Evolutionary conservation across 2,113 vertebrate genomes (phyloP).

Genomic region (Xenopus laevis): DNA sequence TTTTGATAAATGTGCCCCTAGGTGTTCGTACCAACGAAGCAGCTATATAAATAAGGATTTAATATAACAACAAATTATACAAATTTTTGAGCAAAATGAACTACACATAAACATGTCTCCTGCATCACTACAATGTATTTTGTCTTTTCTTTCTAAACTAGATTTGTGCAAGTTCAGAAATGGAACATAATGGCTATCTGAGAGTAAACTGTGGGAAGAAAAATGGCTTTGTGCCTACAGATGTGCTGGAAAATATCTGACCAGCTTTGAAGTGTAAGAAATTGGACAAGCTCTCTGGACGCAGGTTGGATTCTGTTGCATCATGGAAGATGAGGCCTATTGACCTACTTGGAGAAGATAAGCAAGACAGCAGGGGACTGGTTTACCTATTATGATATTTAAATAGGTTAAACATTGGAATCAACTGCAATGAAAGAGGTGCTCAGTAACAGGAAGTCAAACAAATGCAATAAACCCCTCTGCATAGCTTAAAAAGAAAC

Average conservation of each 20-base stretch:
- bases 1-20: too few relatives aligned
- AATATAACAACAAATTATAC: too few relatives aligned
- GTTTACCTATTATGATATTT: constrained; percentile 44
- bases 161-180: constrained; percentile 88
- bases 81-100: too few relatives aligned
- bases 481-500: constrained; percentile 17
- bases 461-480: constrained; percentile 14
- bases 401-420: constrained; percentile 1
- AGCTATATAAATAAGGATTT: too few relatives aligned
- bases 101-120: too few relatives aligned
- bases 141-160: constrained; percentile 54
- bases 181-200: constrained; percentile 84
- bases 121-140: too few relatives aligned
- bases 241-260: constrained; percentile 90
- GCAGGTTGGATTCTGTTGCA: constrained; percentile 58
- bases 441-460: neutral
- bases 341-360: constrained; percentile 54
- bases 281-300: constrained; percentile 52
- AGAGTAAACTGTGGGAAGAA: constrained; percentile 89
- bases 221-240: constrained; percentile 84
- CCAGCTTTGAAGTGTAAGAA: constrained; percentile 38
- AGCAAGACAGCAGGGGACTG: constrained; percentile 49
- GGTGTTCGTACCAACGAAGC: too few relatives aligned
- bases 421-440: constrained; percentile 1
- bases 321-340: constrained; percentile 56